Percentiles rank a stretch among this genome's conserved stretches.
Evolutionary conservation across 2,888 invertebrate genomes (phyloP).

Genomic region (Sarcophaga variegata): DNA sequence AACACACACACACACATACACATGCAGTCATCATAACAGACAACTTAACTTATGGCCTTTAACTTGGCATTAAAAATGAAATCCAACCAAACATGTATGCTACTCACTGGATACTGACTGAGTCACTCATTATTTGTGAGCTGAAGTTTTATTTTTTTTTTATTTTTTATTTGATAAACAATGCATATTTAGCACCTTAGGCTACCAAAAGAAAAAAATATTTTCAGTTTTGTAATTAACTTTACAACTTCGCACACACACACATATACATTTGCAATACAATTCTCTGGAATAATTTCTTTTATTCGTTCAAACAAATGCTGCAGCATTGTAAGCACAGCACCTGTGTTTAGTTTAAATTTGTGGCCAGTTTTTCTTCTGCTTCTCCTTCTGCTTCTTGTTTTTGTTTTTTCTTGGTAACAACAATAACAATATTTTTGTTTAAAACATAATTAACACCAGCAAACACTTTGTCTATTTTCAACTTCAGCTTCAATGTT

Average conservation of each 20-base stretch:
- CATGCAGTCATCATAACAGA: constrained; percentile 37
- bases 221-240: constrained; percentile 66
- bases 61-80: constrained; percentile 55
- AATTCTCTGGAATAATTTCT: constrained; percentile 51
- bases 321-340: constrained; percentile 13
- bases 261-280: not conserved
- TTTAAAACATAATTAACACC: constrained; percentile 78
- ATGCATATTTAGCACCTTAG: constrained; percentile 53
- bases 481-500: constrained; percentile 39
- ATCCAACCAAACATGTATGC: constrained; percentile 4
- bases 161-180: constrained; percentile 24
- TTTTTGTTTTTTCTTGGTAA: constrained; percentile 8
- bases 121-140: no score
- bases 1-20: no score
- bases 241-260: constrained; percentile 49
- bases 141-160: no score
- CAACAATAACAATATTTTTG: constrained; percentile 46
- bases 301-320: not conserved
- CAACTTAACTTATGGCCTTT: constrained; percentile 43
- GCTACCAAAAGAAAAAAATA: constrained; percentile 38
- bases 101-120: no score
- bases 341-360: constrained; percentile 61
- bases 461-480: constrained; percentile 60
- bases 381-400: constrained; percentile 5
- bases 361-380: constrained; percentile 23